Conservation (phyloP, 2,888 invertebrate genomes). For the Conchocele bisecta region DNA sequence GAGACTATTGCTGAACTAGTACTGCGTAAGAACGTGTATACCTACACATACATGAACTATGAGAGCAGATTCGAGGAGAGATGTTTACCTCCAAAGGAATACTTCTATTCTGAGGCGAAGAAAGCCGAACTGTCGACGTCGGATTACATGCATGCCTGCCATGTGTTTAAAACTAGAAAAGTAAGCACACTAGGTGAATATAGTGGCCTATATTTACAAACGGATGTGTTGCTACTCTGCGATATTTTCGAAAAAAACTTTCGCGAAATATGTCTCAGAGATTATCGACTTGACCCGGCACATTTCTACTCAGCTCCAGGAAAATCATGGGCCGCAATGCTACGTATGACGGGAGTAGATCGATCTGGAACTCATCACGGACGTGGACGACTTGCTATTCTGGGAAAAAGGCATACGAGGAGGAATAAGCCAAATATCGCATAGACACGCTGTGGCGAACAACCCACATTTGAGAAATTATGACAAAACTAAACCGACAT, state of each 20-base stretch:
- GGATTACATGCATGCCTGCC: slow-evolving; percentile 60
- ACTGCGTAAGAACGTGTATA: not conserved
- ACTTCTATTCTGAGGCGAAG: not conserved
- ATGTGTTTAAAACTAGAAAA: slow-evolving; percentile 34
- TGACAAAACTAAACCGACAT: not conserved
- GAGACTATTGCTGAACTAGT: not conserved
- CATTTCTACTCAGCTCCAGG: slow-evolving; percentile 73
- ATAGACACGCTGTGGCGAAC: slow-evolving; percentile 56
- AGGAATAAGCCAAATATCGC: slow-evolving; percentile 54
- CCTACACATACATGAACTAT: not conserved
- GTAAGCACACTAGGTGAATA: not conserved
- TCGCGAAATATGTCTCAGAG: slow-evolving; percentile 60
- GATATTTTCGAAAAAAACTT: slow-evolving; percentile 79
- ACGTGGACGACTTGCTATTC: slow-evolving; percentile 67
- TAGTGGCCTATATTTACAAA: slow-evolving; percentile 6
- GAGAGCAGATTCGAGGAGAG: slow-evolving; percentile 3
- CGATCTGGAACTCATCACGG: slow-evolving; percentile 66
- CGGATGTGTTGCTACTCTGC: slow-evolving; percentile 67
- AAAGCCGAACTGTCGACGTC: slow-evolving; percentile 14
- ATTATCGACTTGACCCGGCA: slow-evolving; percentile 68
- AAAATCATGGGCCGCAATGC: slow-evolving; percentile 73
- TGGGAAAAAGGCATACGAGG: slow-evolving; percentile 52
- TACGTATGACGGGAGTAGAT: slow-evolving; percentile 68
- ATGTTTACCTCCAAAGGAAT: not conserved
- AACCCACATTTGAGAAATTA: slow-evolving; percentile 64